Evolutionary conservation across 2,113 vertebrate species (phyloP).

Genomic region (Herpetotheres cachinnans): DNA sequence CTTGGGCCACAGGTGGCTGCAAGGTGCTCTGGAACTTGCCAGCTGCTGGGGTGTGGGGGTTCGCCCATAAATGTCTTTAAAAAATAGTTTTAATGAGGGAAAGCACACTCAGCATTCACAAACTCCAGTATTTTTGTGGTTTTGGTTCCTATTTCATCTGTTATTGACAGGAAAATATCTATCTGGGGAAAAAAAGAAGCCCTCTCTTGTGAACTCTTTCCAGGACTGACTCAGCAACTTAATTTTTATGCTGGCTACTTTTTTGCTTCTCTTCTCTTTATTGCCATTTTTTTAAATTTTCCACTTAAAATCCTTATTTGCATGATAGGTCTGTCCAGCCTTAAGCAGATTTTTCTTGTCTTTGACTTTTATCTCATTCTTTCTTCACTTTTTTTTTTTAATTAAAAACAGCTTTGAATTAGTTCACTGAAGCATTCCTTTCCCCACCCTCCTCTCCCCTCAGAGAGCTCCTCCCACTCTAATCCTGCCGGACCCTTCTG

Average conservation of each 20-base stretch:
- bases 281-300: slow-evolving; percentile 58
- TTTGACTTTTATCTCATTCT: slow-evolving; percentile 72
- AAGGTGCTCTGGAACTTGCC: neutral
- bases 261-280: slow-evolving; percentile 2
- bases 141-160: slow-evolving; percentile 30
- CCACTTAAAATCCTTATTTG: slow-evolving; percentile 67
- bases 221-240: slow-evolving; percentile 36
- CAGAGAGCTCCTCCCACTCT: neutral
- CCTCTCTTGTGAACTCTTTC: slow-evolving; percentile 9
- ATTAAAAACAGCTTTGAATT: slow-evolving; percentile 28
- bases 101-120: neutral
- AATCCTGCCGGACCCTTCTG: neutral
- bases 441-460: neutral
- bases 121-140: neutral
- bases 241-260: neutral
- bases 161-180: slow-evolving; percentile 41
- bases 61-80: neutral
- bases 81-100: neutral
- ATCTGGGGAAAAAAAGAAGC: neutral
- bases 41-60: neutral
- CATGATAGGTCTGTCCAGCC: slow-evolving; percentile 61
- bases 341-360: slow-evolving; percentile 69
- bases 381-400: neutral
- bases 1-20: neutral
- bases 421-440: slow-evolving; percentile 1